A percentile compares a stretch with the other conserved stretches of the same genome.
Evolutionary conservation across 2,888 invertebrate genomes (phyloP).

Genomic region (Synergus gifuensis): DNA sequence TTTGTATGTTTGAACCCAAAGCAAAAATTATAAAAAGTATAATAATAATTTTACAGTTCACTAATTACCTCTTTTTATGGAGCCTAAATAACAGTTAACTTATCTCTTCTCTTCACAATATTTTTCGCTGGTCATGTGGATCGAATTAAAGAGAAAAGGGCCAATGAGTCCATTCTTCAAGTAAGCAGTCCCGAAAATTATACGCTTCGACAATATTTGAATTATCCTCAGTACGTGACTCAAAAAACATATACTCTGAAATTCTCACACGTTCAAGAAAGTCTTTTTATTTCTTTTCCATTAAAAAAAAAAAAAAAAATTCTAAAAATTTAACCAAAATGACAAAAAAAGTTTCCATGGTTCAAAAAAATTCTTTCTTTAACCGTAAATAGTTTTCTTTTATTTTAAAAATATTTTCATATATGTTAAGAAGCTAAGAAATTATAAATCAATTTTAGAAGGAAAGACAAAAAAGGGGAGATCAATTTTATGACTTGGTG

Average conservation of each 20-base stretch:
- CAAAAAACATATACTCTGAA: background rate
- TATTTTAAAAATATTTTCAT: no score
- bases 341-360: background rate
- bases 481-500: constrained; percentile 20
- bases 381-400: no score
- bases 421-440: background rate
- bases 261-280: background rate
- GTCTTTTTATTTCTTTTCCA: background rate
- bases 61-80: background rate
- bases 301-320: background rate
- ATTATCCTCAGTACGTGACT: background rate
- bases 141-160: constrained; percentile 4
- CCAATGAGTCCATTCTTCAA: background rate
- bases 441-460: background rate
- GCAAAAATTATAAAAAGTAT: background rate
- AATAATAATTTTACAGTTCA: constrained; percentile 6
- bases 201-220: background rate
- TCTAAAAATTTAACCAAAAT: background rate
- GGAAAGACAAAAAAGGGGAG: background rate
- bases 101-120: background rate
- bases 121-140: background rate
- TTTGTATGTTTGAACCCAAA: background rate
- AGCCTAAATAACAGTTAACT: constrained; percentile 5
- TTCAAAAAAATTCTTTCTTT: background rate
- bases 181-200: background rate